These are phyloP conservation scores for Chaetodon trifascialis DNA, from an alignment of 2,113 vertebrate genomes.

Conservation along the genomic window DNA sequence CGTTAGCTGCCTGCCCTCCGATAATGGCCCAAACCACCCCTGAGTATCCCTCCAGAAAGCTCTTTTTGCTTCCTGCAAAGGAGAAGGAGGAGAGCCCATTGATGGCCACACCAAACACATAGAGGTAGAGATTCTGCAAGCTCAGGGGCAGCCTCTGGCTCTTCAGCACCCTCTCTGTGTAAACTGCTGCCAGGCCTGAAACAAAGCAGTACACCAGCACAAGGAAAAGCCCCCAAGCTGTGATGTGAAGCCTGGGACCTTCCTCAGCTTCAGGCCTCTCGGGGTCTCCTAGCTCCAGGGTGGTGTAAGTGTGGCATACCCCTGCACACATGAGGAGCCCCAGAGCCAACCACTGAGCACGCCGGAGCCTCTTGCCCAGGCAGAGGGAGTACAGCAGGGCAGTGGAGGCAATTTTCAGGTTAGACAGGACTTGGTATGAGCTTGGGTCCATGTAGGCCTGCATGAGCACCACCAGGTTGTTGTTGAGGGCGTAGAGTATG, in stretches of 20 bases:
- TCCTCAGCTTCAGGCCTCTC: not conserved
- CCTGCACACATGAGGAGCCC: conserved; percentile 89
- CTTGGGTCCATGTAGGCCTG: conserved; percentile 96
- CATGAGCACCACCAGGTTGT: conserved; percentile 95
- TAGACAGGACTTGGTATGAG: conserved; percentile 94
- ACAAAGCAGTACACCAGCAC: conserved; percentile 88
- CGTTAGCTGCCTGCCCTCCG: conserved; percentile 91
- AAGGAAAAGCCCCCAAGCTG: conserved; percentile 86
- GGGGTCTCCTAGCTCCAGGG: conserved; percentile 71
- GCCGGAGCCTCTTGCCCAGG: conserved; percentile 84
- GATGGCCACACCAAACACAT: conserved; percentile 90
- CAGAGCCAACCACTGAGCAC: conserved; percentile 86
- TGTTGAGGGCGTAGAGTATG: conserved; percentile 92
- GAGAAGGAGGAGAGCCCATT: conserved; percentile 84
- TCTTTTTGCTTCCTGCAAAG: conserved; percentile 44
- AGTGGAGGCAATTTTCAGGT: conserved; percentile 93
- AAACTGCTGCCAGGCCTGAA: conserved; percentile 92
- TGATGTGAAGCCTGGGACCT: conserved; percentile 82
- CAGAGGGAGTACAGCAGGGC: conserved; percentile 90
- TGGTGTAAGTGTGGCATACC: conserved; percentile 87
- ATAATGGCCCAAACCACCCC: conserved; percentile 86
- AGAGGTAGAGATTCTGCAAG: conserved; percentile 95
- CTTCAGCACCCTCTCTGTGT: conserved; percentile 92
- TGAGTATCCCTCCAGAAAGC: conserved; percentile 91
- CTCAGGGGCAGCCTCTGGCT: conserved; percentile 89